Evolutionary conservation across 2,113 vertebrate genomes (phyloP).

Genomic region (Martes martes): DNA sequence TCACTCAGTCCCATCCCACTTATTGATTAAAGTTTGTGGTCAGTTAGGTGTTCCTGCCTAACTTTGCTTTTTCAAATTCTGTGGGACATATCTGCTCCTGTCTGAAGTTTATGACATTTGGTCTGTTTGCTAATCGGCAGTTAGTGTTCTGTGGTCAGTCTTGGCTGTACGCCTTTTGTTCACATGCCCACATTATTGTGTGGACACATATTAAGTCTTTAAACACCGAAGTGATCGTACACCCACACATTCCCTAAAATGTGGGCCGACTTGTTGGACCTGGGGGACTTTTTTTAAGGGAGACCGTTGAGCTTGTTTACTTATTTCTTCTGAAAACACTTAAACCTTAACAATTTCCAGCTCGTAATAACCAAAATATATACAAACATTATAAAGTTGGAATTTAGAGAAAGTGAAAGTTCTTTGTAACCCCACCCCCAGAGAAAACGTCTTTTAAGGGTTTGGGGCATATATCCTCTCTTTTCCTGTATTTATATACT

Average conservation of each 20-base stretch:
- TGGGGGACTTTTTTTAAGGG: not conserved
- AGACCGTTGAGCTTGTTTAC: not conserved
- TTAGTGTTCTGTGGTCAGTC: slow-evolving; percentile 21
- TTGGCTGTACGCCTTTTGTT: slow-evolving; percentile 12
- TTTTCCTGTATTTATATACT: not conserved
- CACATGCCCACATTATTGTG: not conserved
- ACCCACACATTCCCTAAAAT: not conserved
- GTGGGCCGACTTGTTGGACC: not conserved
- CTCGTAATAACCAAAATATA: slow-evolving; percentile 38
- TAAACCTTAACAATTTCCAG: slow-evolving; percentile 24
- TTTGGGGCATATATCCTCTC: not conserved
- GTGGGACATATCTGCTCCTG: not conserved
- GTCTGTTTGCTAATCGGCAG: not conserved
- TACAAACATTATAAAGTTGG: slow-evolving; percentile 1
- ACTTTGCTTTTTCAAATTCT: not conserved
- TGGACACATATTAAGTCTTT: slow-evolving; percentile 35
- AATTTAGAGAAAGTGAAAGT: slow-evolving; percentile 41
- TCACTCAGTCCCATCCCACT: not conserved
- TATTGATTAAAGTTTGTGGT: not conserved
- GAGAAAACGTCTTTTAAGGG: not conserved
- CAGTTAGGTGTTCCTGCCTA: not conserved
- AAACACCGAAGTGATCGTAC: slow-evolving; percentile 33
- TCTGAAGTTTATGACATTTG: not conserved
- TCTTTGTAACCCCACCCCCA: not conserved
- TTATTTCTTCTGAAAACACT: slow-evolving; percentile 47